These are phyloP conservation scores for Cheilosia vernalis DNA, from an alignment of 2,888 invertebrate species.

Conservation along the genomic window DNA sequence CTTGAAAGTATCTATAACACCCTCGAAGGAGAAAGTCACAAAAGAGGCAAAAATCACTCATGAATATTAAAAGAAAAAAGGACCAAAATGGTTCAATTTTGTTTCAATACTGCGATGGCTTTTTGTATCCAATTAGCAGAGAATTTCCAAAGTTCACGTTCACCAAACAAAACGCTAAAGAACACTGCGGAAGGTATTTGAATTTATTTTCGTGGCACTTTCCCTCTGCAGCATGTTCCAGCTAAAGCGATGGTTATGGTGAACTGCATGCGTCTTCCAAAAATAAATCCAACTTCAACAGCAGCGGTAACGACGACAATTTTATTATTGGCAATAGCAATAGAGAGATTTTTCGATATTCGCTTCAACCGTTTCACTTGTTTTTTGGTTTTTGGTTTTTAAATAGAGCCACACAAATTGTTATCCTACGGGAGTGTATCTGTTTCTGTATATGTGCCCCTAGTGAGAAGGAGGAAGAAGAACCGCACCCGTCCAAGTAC, in stretches of 20 bases:
- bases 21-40: neutral
- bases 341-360: constrained; percentile 40
- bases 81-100: neutral
- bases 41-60: neutral
- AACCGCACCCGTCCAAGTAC: constrained; percentile 78
- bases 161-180: constrained; percentile 23
- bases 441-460: neutral
- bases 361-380: constrained; percentile 43
- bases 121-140: neutral
- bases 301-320: constrained; percentile 43
- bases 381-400: constrained; percentile 4
- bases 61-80: neutral
- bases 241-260: constrained; percentile 10
- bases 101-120: too few relatives aligned
- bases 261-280: constrained; percentile 46
- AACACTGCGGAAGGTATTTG: constrained; percentile 44
- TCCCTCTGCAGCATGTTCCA: constrained; percentile 21
- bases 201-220: constrained; percentile 54
- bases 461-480: constrained; percentile 51
- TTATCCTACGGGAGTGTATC: constrained; percentile 30
- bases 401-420: constrained; percentile 10
- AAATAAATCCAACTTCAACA: constrained; percentile 57
- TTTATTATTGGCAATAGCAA: constrained; percentile 43
- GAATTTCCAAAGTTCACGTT: neutral
- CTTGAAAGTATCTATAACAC: neutral